A percentile compares a stretch with the other conserved stretches of the same genome.
These are phyloP conservation scores for Drosophila colorata DNA, from an alignment of 2,888 invertebrate genomes.

Conservation along the genomic window DNA sequence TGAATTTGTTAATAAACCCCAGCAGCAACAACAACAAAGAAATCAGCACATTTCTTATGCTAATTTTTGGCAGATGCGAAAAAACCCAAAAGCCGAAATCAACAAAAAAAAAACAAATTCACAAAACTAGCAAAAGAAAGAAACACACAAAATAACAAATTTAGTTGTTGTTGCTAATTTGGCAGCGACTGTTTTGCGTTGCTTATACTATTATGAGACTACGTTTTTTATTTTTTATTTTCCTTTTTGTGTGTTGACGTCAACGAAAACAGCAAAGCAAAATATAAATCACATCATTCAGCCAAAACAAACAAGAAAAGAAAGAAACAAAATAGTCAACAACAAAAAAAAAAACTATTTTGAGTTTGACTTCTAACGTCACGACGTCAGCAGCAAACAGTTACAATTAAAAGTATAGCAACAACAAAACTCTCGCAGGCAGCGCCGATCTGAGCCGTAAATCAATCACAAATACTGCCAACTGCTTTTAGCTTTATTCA, in stretches of 20 bases:
- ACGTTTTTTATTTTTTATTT: conserved; percentile 38
- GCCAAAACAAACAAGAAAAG: conserved; percentile 23
- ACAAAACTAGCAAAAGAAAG: conserved; percentile 30
- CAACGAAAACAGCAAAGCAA: conserved; percentile 57
- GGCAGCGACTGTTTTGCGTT: conserved; percentile 46
- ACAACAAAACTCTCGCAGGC: conserved; percentile 9
- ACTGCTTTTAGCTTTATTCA: conserved; percentile 43
- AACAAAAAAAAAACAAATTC: conserved; percentile 41
- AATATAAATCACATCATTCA: conserved; percentile 47
- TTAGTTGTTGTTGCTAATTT: conserved; percentile 53
- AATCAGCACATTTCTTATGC: conserved; percentile 80
- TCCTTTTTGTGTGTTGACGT: conserved; percentile 53
- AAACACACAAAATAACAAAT: conserved; percentile 46
- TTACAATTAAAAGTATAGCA: conserved; percentile 36
- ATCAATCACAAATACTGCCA: conserved; percentile 62
- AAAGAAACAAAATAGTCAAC: conserved; percentile 9
- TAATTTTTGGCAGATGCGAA: conserved; percentile 73
- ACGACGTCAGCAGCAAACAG: conserved; percentile 21
- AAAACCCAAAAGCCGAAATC: conserved; percentile 59
- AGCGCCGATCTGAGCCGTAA: conserved; percentile 43
- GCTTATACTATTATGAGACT: conserved; percentile 35
- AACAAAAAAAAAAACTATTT: conserved; percentile 12
- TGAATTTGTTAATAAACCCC: conserved; percentile 40
- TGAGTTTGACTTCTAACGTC: conserved; percentile 14
- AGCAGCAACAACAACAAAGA: conserved; percentile 25